These are phyloP conservation scores for Calliphora vomitoria DNA, from an alignment of 2,888 invertebrate species.

Conservation along the genomic window DNA sequence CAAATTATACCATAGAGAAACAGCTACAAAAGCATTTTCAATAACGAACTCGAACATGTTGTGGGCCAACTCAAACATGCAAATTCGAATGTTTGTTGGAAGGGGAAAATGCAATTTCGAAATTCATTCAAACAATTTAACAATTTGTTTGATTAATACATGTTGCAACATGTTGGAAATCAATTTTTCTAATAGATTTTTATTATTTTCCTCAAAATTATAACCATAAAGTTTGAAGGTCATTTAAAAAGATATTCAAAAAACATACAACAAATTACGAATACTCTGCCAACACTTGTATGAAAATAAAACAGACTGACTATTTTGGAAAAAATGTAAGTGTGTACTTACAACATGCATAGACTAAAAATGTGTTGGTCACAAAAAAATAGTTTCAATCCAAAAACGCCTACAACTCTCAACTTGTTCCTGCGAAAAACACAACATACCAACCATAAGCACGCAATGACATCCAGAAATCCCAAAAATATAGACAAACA, in stretches of 20 bases:
- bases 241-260: conserved; percentile 41
- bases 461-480: conserved; percentile 41
- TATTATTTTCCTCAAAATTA: background rate
- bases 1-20: background rate
- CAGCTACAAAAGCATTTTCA: background rate
- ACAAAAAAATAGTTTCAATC: conserved; percentile 7
- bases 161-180: conserved; percentile 16
- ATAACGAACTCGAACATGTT: background rate
- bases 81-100: conserved; percentile 31
- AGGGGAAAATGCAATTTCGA: conserved; percentile 49
- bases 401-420: conserved; percentile 49
- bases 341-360: background rate
- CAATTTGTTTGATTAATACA: background rate
- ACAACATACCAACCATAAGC: background rate
- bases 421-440: background rate
- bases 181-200: background rate
- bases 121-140: background rate
- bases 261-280: background rate
- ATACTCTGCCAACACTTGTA: background rate
- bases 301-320: conserved; percentile 6
- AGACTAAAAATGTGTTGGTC: conserved; percentile 21
- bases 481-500: background rate
- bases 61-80: background rate
- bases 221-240: conserved; percentile 61
- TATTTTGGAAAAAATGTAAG: background rate